Evolutionary conservation across 2,888 invertebrate species (phyloP).

Genomic region (Sialis lutaria): DNA sequence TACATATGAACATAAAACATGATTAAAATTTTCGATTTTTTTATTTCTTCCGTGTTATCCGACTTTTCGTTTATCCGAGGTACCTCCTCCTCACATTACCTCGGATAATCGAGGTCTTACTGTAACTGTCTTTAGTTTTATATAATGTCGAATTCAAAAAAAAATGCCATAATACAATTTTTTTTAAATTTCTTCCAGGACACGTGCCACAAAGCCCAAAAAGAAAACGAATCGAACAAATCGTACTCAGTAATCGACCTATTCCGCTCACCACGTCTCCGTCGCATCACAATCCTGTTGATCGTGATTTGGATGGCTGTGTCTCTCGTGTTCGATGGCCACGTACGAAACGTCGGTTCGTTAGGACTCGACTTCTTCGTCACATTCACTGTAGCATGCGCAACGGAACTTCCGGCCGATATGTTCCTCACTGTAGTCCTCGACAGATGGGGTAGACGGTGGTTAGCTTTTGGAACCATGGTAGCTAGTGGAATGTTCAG

Average conservation of each 20-base stretch:
- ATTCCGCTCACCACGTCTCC: slow-evolving; percentile 58
- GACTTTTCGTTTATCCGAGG: no score
- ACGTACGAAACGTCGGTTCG: slow-evolving; percentile 74
- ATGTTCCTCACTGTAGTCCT: slow-evolving; percentile 59
- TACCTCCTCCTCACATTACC: no score
- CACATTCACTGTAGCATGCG: slow-evolving; percentile 69
- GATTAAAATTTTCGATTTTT: no score
- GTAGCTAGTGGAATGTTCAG: slow-evolving; percentile 66
- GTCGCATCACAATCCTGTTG: slow-evolving; percentile 58
- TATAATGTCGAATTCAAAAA: no score
- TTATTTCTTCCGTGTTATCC: no score
- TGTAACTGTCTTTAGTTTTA: no score
- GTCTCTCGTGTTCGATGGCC: slow-evolving; percentile 73
- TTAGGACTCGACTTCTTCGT: slow-evolving; percentile 68
- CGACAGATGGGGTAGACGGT: slow-evolving; percentile 68
- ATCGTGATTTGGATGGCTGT: slow-evolving; percentile 83
- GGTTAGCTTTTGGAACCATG: slow-evolving; percentile 73
- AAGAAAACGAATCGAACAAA: slow-evolving; percentile 50
- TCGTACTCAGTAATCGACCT: slow-evolving; percentile 66
- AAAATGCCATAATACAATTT: not conserved
- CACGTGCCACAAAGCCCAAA: slow-evolving; percentile 47
- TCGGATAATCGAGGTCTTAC: no score
- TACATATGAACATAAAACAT: no score
- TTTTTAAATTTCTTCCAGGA: slow-evolving; percentile 26
- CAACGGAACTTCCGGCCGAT: slow-evolving; percentile 73